Evolutionary conservation across 2,888 invertebrate species (phyloP).

Genomic region (Tachina lurida): DNA sequence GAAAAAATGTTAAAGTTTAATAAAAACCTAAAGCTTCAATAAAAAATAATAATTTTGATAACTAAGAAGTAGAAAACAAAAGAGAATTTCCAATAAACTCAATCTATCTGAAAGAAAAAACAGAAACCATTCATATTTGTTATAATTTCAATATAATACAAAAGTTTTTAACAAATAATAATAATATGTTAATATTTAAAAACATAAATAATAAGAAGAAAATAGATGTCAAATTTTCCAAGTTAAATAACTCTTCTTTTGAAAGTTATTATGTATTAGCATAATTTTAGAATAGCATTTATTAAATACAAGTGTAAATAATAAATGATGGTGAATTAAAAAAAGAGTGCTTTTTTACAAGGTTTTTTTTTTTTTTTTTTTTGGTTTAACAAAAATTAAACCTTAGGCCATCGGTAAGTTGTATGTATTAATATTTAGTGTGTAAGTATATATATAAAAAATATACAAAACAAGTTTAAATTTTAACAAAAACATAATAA

Average conservation of each 20-base stretch:
- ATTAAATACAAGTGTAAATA: not conserved
- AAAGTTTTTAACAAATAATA: not conserved
- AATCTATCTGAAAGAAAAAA: too few relatives aligned
- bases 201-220: not conserved
- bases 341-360: conserved; percentile 52
- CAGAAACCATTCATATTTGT: not conserved
- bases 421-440: conserved; percentile 29
- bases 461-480: conserved; percentile 46
- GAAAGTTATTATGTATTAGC: not conserved
- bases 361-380: too few relatives aligned
- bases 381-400: conserved; percentile 59
- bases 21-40: too few relatives aligned
- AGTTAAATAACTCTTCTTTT: not conserved
- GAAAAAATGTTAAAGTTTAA: too few relatives aligned
- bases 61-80: too few relatives aligned
- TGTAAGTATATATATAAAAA: conserved; percentile 35
- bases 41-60: too few relatives aligned
- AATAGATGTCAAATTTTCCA: not conserved
- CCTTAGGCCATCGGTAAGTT: conserved; percentile 43
- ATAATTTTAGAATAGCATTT: not conserved
- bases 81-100: too few relatives aligned
- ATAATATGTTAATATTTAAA: not conserved
- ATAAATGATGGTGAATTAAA: conserved; percentile 6
- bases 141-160: conserved; percentile 5
- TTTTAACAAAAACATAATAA: conserved; percentile 64